These are phyloP conservation scores for Parochlus steinenii DNA, from an alignment of 2,888 invertebrate species.

Conservation along the genomic window DNA sequence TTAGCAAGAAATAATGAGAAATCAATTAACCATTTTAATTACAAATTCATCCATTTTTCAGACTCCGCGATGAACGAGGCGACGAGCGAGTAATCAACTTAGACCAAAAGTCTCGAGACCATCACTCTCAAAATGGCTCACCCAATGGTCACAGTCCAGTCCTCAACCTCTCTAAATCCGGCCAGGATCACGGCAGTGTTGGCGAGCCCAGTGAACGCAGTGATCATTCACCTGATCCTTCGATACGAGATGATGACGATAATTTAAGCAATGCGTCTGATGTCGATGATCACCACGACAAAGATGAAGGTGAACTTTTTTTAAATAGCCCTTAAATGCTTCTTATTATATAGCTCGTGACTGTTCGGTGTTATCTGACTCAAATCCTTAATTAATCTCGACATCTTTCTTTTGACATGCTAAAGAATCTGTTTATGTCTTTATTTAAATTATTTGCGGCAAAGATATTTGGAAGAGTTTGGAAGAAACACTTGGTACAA, in stretches of 20 bases:
- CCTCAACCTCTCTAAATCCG: slow-evolving; percentile 78
- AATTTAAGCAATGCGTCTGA: slow-evolving; percentile 69
- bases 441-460: no score
- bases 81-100: slow-evolving; percentile 67
- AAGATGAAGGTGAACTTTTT: slow-evolving; percentile 54
- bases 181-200: slow-evolving; percentile 52
- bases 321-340: no score
- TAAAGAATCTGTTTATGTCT: no score
- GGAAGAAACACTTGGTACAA: no score
- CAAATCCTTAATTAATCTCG: no score
- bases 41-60: slow-evolving; percentile 28
- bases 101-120: slow-evolving; percentile 68
- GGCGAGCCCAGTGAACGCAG: slow-evolving; percentile 43
- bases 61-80: slow-evolving; percentile 75
- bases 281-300: slow-evolving; percentile 69
- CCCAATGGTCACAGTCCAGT: slow-evolving; percentile 86
- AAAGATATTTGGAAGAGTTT: no score
- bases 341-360: no score
- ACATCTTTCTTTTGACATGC: no score
- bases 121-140: slow-evolving; percentile 40
- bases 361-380: no score
- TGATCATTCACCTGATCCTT: slow-evolving; percentile 40
- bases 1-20: slow-evolving; percentile 1
- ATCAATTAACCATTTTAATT: neutral
- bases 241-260: slow-evolving; percentile 56